phyloP scores from a whole-genome alignment of 2,888 invertebrate species.

The Yponomeuta malinellus region DNA sequence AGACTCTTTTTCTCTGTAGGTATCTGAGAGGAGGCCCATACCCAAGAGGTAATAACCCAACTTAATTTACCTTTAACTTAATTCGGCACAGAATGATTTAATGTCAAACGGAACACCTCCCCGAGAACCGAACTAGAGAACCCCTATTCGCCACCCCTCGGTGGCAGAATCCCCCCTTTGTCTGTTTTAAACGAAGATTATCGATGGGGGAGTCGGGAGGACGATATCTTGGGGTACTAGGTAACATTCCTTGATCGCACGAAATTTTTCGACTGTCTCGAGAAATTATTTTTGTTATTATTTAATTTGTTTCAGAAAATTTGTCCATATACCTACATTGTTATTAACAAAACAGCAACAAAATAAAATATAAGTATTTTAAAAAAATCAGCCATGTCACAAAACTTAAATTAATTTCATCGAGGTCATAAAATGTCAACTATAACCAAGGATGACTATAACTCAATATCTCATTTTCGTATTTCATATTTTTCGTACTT shows the following conservation, averaged over 20 bases:
- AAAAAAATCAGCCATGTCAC: too few relatives aligned
- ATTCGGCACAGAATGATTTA: not conserved
- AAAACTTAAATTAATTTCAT: too few relatives aligned
- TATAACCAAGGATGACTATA: too few relatives aligned
- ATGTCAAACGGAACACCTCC: not conserved
- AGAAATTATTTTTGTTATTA: not conserved
- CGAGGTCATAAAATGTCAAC: too few relatives aligned
- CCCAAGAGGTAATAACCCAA: not conserved
- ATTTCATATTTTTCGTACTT: too few relatives aligned
- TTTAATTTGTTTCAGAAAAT: too few relatives aligned
- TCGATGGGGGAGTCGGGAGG: constrained; percentile 34
- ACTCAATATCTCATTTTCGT: too few relatives aligned
- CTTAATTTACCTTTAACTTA: not conserved
- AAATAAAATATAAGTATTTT: too few relatives aligned
- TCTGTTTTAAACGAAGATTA: constrained; percentile 50
- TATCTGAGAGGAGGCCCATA: too few relatives aligned
- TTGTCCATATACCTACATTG: too few relatives aligned
- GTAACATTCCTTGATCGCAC: not conserved
- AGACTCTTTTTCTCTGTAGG: too few relatives aligned
- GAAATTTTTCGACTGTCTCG: not conserved
- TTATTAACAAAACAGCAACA: too few relatives aligned
- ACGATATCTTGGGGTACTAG: not conserved
- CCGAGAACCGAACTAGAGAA: not conserved
- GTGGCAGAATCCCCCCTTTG: constrained; percentile 26
- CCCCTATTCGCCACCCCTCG: constrained; percentile 20